Base-by-base conservation (phyloP, 2,797 vertebrate species). In the Peromyscus attwateri region DNA sequence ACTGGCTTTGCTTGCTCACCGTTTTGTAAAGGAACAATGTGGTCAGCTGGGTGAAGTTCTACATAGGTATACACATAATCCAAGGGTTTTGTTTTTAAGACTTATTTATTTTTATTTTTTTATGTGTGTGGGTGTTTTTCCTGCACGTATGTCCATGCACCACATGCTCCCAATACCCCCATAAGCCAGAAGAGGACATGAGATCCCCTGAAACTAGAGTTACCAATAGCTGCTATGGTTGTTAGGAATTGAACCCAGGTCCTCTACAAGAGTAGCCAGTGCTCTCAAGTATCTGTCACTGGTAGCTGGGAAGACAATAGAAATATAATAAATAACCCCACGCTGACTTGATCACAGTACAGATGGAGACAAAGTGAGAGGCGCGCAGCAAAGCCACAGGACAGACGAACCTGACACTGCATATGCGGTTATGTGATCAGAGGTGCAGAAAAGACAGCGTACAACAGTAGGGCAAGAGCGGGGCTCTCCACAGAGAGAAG, bases 21-120 rank as follows among this genome's bases (percentile, higher is more conserved):
- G 75, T 43, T 80, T 52, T 95, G 76, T 52, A 52, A 64, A 91
- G 62, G 75, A 34, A 75, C 29, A 91, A 40, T 25, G 13, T 94
- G 29, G 49, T 34, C 29, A 49, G 19, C 64, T 76, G 64, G 75
- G 73, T 60, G 55, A 81, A 52, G 77, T 66, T 92, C 87, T 37
- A 13, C 82, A 77, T 81, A 92, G 88, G 87, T 81, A 25, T 14
- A 75, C 52, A 73, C 46, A 90, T 23, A 92, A 76, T 71, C 60
- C 73, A 92, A 91, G n/a, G 25, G 11, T 52, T 43, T 82, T 82
- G 23, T 46, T 64, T 85, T 84, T 34, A n/a, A 31, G 10, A 34
- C 43, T 64, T 84, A 84, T 68, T 76, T 76, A 75, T 9, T 46
- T 40, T 75, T 75, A 75, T 76, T 34, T 85, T 52, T 68, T n/a